Base-by-base conservation (phyloP, 2,888 invertebrate species). In the Bellardia bayeri region DNA sequence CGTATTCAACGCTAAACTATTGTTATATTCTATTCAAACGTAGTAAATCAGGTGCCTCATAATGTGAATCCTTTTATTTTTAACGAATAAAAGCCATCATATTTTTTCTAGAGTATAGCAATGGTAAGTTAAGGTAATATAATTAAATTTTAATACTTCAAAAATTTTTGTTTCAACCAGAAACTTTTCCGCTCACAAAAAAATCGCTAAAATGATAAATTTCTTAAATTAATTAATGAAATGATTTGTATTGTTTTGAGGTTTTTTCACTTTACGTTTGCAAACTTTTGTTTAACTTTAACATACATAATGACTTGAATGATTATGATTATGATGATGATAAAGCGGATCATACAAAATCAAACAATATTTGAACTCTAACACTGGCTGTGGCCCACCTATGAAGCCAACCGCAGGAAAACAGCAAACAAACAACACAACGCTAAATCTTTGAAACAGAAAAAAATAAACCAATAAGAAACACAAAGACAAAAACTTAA, bases 361-460 rank as follows among this genome's bases (percentile, higher is more conserved):
- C 75, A 82, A 87, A 85, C 79, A 82, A 85, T 74, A 87, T 87
- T 87, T 87, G 87, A 87, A 87, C 87, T 85, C 78, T 87, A 85
- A 85, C 85, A 85, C 79, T 74, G 69, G 40, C 58, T 85, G 72
- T 33, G 87, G 87, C 85, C 87, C 87, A 87, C 87, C 87, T 87
- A 87, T 85, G 82, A 82, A 75, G 85, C 56, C 78, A 79, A 79
- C 78, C 72, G 45, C 87, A 82, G 81, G 72, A 82, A 81, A 63
- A 81, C 63, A 72, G 68, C 23, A 3, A 37, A 75, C 45, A 80
- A 72, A 69, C n/a, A 56, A 72, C 74, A 54, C 14, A 49, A 72
- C 69, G 45, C 14, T n/a, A 51, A 69, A 14, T 51, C 23, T 42
- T 2, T 51, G 33, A 61, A 42, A 42, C 14, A 42, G 42, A 61